Conservation (phyloP, 1,140 invertebrate species). For the Oryzaephilus surinamensis region DNA sequence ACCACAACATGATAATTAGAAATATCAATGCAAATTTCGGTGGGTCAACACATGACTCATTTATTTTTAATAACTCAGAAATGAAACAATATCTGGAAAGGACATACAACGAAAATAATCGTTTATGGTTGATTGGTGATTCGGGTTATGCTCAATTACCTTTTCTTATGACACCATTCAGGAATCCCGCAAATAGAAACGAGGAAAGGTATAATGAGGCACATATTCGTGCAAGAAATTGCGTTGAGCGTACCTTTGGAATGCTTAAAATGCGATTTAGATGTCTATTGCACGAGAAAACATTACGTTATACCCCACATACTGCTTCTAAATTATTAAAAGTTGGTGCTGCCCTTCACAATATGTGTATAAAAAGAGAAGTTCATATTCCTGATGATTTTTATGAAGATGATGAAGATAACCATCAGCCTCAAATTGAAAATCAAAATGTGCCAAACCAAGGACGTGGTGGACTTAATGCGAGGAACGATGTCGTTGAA, state of each 20-base stretch:
- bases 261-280: slow-evolving; percentile 25
- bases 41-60: slow-evolving; percentile 3
- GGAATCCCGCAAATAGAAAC: slow-evolving; percentile 2
- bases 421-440: too few species aligned
- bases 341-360: too few species aligned
- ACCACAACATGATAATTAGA: slow-evolving; percentile 3
- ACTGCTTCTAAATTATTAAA: too few species aligned
- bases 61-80: slow-evolving; percentile 2
- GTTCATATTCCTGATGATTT: too few species aligned
- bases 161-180: slow-evolving; percentile 20
- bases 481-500: too few species aligned
- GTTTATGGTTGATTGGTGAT: slow-evolving; percentile 5
- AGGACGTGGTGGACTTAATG: too few species aligned
- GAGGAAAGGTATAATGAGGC: slow-evolving; percentile 6
- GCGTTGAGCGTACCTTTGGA: slow-evolving; percentile 23
- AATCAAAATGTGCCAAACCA: too few species aligned
- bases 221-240: slow-evolving; percentile 12
- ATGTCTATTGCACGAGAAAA: slow-evolving; percentile 14
- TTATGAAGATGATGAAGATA: too few species aligned
- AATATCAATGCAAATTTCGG: slow-evolving; percentile 1
- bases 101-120: neutral
- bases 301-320: slow-evolving; percentile 10
- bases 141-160: slow-evolving; percentile 18
- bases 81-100: neutral
- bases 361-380: too few species aligned